These are phyloP conservation scores for Drosophila birchii DNA, from an alignment of 2,888 invertebrate genomes.

Conservation along the genomic window DNA sequence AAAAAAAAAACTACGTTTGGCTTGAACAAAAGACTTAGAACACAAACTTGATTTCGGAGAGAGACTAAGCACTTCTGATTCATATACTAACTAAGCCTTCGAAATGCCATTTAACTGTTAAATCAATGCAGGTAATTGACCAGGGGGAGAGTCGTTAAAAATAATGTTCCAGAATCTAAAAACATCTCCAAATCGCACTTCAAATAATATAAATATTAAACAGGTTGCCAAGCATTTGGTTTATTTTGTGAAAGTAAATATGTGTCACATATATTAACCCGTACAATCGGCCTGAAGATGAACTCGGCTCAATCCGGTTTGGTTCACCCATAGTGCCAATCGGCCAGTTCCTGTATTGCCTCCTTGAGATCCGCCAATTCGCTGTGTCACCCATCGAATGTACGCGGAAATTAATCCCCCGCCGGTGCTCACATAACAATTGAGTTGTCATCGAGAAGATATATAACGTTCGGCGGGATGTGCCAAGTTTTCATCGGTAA, in stretches of 20 bases:
- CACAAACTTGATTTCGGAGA: constrained; percentile 56
- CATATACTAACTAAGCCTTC: neutral
- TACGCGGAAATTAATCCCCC: constrained; percentile 41
- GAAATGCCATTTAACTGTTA: neutral
- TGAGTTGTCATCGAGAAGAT: constrained; percentile 42
- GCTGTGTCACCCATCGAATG: constrained; percentile 35
- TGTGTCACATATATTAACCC: constrained; percentile 7
- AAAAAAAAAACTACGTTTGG: constrained; percentile 22
- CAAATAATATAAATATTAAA: constrained; percentile 1
- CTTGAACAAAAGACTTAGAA: constrained; percentile 30
- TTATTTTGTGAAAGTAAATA: constrained; percentile 23
- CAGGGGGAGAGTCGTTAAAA: neutral
- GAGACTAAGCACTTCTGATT: neutral
- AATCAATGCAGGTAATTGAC: constrained; percentile 12
- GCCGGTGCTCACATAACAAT: constrained; percentile 40
- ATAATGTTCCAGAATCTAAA: neutral
- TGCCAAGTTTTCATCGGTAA: constrained; percentile 39
- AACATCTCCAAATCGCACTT: neutral
- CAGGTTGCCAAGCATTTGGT: constrained; percentile 4
- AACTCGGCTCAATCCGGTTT: constrained; percentile 35
- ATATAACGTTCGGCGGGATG: constrained; percentile 34
- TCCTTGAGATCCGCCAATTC: constrained; percentile 25
- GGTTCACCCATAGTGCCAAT: constrained; percentile 12
- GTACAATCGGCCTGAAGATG: constrained; percentile 25
- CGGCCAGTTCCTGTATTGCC: constrained; percentile 24